Evolutionary conservation across 2,888 invertebrate species (phyloP).

Genomic region (Diaphora mendica): DNA sequence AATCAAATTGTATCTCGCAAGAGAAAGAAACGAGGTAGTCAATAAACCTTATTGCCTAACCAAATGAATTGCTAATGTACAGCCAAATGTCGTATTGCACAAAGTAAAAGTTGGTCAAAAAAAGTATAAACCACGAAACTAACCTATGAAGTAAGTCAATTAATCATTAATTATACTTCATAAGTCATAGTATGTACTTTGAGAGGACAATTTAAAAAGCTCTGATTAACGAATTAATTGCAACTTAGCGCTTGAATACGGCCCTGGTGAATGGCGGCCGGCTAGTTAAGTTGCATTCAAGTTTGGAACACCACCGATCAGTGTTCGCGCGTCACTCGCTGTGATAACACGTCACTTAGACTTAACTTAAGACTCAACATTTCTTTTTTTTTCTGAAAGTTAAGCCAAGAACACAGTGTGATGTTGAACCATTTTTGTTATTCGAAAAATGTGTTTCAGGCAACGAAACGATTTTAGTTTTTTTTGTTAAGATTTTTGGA

Average conservation of each 20-base stretch:
- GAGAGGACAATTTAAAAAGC: constrained; percentile 39
- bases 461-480: constrained; percentile 60
- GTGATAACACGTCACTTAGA: constrained; percentile 49
- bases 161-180: constrained; percentile 26
- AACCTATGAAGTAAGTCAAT: constrained; percentile 24
- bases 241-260: constrained; percentile 38
- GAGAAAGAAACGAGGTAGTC: constrained; percentile 1
- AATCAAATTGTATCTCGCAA: constrained; percentile 6
- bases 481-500: constrained; percentile 48
- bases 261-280: constrained; percentile 56
- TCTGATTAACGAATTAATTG: constrained; percentile 45
- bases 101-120: constrained; percentile 36
- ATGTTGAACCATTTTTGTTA: constrained; percentile 80
- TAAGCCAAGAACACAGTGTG: constrained; percentile 55
- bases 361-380: constrained; percentile 32
- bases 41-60: constrained; percentile 10
- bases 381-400: constrained; percentile 41
- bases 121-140: constrained; percentile 26
- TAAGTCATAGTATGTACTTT: constrained; percentile 25
- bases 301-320: constrained; percentile 33
- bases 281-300: constrained; percentile 57
- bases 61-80: constrained; percentile 11
- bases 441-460: constrained; percentile 84
- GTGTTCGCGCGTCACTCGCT: constrained; percentile 47
- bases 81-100: constrained; percentile 9